These are phyloP conservation scores for Lutjanus campechanus DNA, from an alignment of 2,797 vertebrate genomes.

Conservation along the genomic window DNA sequence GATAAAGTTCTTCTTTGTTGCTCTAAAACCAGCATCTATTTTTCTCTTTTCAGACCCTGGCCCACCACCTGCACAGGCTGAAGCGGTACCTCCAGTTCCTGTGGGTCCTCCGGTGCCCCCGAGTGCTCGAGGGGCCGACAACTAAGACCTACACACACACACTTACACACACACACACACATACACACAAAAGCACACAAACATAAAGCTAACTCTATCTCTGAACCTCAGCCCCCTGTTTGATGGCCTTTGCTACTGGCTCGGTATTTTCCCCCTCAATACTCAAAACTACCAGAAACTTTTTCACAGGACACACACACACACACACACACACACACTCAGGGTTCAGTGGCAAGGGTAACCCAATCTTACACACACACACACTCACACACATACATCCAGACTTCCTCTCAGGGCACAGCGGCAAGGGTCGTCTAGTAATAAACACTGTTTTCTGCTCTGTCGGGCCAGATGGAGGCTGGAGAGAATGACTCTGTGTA, in stretches of 20 bases:
- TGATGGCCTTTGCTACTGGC: slow-evolving; percentile 77
- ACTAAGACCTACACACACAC: slow-evolving; percentile 70
- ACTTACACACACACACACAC: slow-evolving; percentile 43
- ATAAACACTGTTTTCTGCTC: slow-evolving; percentile 79
- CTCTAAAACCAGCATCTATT: slow-evolving; percentile 18
- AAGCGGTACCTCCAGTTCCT: slow-evolving; percentile 88
- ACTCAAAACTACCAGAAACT: slow-evolving; percentile 43
- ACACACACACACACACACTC: slow-evolving; percentile 59
- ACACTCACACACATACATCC: slow-evolving; percentile 49
- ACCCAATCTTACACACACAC: slow-evolving; percentile 39
- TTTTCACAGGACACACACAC: slow-evolving; percentile 42
- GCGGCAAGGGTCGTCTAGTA: slow-evolving; percentile 72
- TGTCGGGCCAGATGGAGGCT: slow-evolving; percentile 59
- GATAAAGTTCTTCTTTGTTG: background rate
- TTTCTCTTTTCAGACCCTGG: slow-evolving; percentile 86
- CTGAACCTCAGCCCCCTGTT: slow-evolving; percentile 46
- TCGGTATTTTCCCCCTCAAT: slow-evolving; percentile 54
- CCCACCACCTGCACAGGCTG: slow-evolving; percentile 85
- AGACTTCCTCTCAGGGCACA: slow-evolving; percentile 79
- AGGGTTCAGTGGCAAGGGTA: slow-evolving; percentile 66
- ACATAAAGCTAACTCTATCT: slow-evolving; percentile 57
- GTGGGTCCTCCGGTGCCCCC: slow-evolving; percentile 85
- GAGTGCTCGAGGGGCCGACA: slow-evolving; percentile 84
- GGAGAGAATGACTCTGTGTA: slow-evolving; percentile 63
- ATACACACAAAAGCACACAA: slow-evolving; percentile 25